These are phyloP conservation scores for Tenebrio molitor DNA, from an alignment of 1,140 invertebrate genomes.

Conservation along the genomic window DNA sequence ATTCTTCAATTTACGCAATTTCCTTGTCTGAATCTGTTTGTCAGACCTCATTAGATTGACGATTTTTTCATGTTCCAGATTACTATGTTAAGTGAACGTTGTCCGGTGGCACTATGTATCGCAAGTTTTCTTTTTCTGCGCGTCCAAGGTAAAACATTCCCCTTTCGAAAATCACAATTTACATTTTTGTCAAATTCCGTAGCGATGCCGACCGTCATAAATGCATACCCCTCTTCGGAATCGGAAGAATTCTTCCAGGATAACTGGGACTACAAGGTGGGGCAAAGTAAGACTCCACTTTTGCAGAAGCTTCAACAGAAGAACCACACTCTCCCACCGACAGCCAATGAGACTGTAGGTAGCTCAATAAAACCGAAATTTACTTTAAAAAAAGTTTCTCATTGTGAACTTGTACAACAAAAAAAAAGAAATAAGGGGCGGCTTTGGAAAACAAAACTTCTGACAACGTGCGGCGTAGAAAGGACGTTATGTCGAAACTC, in stretches of 20 bases:
- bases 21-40: neutral
- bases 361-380: conserved; percentile 49
- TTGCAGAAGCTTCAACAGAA: conserved; percentile 53
- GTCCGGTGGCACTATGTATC: conserved; percentile 49
- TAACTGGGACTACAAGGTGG: conserved; percentile 63
- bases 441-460: too few species aligned
- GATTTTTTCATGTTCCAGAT: conserved; percentile 51
- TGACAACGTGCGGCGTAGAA: too few species aligned
- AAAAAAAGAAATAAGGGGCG: too few species aligned
- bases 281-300: conserved; percentile 59
- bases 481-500: too few species aligned
- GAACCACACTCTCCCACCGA: conserved; percentile 63
- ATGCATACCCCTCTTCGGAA: neutral
- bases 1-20: neutral
- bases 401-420: too few species aligned
- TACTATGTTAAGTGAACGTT: conserved; percentile 52
- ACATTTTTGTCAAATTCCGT: neutral
- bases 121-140: conserved; percentile 23
- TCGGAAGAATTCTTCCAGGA: conserved; percentile 56
- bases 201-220: conserved; percentile 15
- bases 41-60: neutral
- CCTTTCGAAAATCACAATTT: conserved; percentile 4
- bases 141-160: neutral
- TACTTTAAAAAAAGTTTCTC: neutral
- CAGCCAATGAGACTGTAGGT: conserved; percentile 63